Base-by-base conservation (phyloP, 2,888 invertebrate species). In the Hecatera dysodea region DNA sequence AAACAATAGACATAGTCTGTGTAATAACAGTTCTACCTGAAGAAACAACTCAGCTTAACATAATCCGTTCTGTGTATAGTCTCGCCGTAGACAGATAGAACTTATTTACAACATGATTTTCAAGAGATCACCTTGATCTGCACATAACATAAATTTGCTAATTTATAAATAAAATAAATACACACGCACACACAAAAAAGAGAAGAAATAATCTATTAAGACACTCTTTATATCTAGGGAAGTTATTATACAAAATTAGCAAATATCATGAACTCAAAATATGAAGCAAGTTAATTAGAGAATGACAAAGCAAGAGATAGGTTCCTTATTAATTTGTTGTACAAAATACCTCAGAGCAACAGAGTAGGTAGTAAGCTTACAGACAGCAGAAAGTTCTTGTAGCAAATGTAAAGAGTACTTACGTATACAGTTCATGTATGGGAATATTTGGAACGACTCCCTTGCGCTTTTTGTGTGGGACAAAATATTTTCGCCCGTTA, bases 351-450 rank as follows among this genome's bases (percentile, higher is more conserved):
- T 12, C 48, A 48, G 9, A 48, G 9, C 4, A 1, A 11, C 4
- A 8, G 33, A 33, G 33, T 33, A 0, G 9, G 8, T 2, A 29
- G 2, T 29, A 29, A 4, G 6, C 29, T 29, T 17, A 46, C 15
- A 7, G 39, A 7, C 5, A 7, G 17, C 17, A 17, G 17, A 27
- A 9, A 52, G 17, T 1, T 27, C 17, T 52, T 27, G 1, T 53
- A 29, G 29, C 29, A 19, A 9, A 53, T 19, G 22, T 22, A 22
- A 55, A n/a, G n/a, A 36, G 7, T 3, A 73, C 61, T 64, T 46
- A 83, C 84, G 33, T 52, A 60, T 56, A 78, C 15, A 78, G 27
- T 2, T 63, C 59, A 9, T 82, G 74, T 15, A 77, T 48, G n/a
- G 72, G 71, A 53, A 53, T 15, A 19, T 42, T 50, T 56, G 36